phyloP scores from a whole-genome alignment of 2,888 invertebrate species.

The Carcina quercana region DNA sequence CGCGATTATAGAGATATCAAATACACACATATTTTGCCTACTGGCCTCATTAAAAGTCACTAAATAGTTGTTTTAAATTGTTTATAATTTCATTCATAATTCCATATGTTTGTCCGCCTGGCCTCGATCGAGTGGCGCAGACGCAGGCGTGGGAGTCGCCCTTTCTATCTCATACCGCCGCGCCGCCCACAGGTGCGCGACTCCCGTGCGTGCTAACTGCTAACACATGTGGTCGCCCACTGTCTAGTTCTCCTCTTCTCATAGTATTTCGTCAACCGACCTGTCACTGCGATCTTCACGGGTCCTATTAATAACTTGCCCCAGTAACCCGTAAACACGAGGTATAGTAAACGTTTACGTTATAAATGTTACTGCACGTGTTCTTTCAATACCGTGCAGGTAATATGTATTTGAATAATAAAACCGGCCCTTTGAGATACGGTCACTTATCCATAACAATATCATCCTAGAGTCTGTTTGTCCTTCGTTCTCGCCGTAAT shows the following conservation, averaged over 20 bases:
- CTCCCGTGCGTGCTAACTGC: constrained; percentile 11
- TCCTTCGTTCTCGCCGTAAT: no score
- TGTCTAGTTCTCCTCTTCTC: constrained; percentile 1
- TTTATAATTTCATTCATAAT: neutral
- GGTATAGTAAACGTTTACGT: neutral
- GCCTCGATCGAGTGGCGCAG: constrained; percentile 36
- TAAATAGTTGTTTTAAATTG: no score
- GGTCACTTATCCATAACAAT: no score
- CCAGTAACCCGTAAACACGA: constrained; percentile 10
- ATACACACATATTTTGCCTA: no score
- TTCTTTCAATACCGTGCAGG: no score
- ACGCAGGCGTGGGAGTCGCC: constrained; percentile 53
- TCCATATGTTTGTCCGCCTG: constrained; percentile 6
- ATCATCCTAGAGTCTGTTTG: no score
- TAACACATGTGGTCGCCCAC: constrained; percentile 2
- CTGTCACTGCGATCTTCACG: neutral
- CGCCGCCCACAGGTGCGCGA: constrained; percentile 47
- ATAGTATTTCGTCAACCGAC: neutral
- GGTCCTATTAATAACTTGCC: constrained; percentile 8
- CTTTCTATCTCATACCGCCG: constrained; percentile 53
- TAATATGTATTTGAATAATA: neutral
- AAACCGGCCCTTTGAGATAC: neutral
- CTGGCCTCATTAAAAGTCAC: no score
- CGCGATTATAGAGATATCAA: no score
- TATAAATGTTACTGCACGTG: no score